Percentiles rank a stretch among this genome's conserved stretches.
Conservation (phyloP, 2,888 invertebrate genomes). For the Germaria angustata region DNA sequence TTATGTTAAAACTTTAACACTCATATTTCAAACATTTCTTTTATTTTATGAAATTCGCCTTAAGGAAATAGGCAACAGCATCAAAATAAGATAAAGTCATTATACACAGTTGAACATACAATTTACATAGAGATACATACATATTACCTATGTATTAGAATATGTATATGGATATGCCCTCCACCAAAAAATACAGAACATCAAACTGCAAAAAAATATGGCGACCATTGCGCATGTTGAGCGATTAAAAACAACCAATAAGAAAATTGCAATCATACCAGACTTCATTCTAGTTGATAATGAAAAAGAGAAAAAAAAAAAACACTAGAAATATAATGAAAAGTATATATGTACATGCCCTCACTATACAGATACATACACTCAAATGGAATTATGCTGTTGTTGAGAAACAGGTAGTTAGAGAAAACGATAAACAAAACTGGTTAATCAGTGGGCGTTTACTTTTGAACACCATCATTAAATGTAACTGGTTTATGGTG, state of each 20-base stretch:
- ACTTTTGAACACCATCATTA: constrained; percentile 56
- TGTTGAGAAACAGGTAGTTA: not conserved
- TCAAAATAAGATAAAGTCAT: not conserved
- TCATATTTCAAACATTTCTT: constrained; percentile 9
- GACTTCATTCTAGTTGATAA: constrained; percentile 54
- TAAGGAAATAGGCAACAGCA: constrained; percentile 21
- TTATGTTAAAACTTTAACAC: not conserved
- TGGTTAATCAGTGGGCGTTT: constrained; percentile 70
- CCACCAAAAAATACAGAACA: too few relatives aligned
- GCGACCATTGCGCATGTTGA: constrained; percentile 77
- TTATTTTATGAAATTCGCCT: constrained; percentile 5
- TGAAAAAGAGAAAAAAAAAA: not conserved
- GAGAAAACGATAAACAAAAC: not conserved
- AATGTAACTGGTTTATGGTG: constrained; percentile 72
- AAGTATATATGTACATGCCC: constrained; percentile 39
- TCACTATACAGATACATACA: not conserved
- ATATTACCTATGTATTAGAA: too few relatives aligned
- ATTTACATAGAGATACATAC: too few relatives aligned
- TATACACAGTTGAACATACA: too few relatives aligned
- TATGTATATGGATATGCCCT: not conserved
- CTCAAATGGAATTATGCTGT: constrained; percentile 18
- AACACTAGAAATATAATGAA: not conserved
- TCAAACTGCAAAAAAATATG: constrained; percentile 68
- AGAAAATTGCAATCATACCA: constrained; percentile 68
- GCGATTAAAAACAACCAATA: constrained; percentile 71